These are phyloP conservation scores for Fukomys damarensis DNA, from an alignment of 2,113 vertebrate species.

Conservation along the genomic window DNA sequence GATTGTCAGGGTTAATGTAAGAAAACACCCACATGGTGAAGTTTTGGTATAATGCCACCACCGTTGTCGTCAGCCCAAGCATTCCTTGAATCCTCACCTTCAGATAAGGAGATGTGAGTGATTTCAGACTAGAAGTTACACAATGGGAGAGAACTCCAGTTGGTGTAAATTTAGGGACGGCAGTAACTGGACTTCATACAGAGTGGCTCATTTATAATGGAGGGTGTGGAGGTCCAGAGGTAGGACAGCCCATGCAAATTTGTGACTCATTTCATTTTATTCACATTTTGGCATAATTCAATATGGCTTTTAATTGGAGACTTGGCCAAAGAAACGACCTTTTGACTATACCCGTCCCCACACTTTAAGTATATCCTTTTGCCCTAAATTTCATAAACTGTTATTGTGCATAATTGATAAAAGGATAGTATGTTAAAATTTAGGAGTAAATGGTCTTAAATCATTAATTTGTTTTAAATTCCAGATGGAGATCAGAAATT, in stretches of 20 bases:
- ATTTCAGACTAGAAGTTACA: background rate
- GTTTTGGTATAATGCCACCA: background rate
- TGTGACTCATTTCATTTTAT: slow-evolving; percentile 15
- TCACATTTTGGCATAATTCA: slow-evolving; percentile 43
- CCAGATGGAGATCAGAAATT: slow-evolving; percentile 60
- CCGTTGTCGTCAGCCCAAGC: background rate
- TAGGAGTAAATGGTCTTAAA: background rate
- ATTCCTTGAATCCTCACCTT: background rate
- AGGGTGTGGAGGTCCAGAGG: background rate
- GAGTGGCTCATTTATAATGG: background rate
- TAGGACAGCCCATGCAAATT: background rate
- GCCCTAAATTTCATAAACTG: slow-evolving; percentile 5
- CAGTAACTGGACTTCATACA: background rate
- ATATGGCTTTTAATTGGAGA: background rate
- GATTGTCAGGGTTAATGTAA: background rate
- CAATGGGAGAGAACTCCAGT: background rate
- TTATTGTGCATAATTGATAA: background rate
- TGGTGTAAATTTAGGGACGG: background rate
- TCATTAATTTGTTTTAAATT: slow-evolving; percentile 67
- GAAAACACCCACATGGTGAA: background rate
- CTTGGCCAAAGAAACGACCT: background rate
- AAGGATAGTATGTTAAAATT: slow-evolving; percentile 44
- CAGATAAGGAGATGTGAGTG: background rate
- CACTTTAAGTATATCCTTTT: slow-evolving; percentile 14
- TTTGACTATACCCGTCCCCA: background rate